Percentiles rank a stretch among this genome's conserved stretches.
phyloP scores from a whole-genome alignment of 37 sponge, comb jelly and placozoan species.

The Aphrocallistes beatrix region DNA sequence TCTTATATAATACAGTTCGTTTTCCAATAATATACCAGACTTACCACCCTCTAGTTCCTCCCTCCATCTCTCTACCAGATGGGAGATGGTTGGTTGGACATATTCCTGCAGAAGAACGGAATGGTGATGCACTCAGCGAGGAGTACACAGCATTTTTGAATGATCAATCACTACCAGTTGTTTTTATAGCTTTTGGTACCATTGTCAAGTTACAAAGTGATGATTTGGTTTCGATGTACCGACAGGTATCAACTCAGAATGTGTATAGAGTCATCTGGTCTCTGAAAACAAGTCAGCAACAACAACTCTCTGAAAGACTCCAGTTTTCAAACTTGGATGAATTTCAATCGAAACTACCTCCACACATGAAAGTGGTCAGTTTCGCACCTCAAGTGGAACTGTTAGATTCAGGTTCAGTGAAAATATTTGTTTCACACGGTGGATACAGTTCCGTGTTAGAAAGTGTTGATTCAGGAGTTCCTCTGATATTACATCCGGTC shows the following conservation, averaged over 20 bases:
- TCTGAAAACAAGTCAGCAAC: neutral
- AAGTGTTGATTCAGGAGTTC: neutral
- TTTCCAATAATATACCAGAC: neutral
- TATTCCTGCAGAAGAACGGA: neutral
- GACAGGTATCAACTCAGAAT: neutral
- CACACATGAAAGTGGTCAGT: neutral
- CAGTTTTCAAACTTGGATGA: neutral
- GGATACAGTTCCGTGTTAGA: neutral
- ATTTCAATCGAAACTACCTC: neutral
- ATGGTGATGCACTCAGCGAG: neutral
- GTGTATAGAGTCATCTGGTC: neutral
- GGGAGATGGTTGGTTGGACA: neutral
- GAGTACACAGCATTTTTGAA: neutral
- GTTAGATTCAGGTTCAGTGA: neutral
- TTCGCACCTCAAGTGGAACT: neutral
- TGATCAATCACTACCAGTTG: neutral
- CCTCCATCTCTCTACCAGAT: neutral
- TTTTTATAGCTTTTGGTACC: neutral
- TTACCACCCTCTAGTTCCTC: neutral
- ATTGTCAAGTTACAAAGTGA: neutral
- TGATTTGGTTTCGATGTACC: neutral
- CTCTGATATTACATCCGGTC: neutral
- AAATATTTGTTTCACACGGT: neutral
- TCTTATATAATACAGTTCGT: neutral
- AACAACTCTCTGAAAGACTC: no score